Base-by-base conservation (phyloP, 2,113 vertebrate species). In the Marcusenius ussheri region DNA sequence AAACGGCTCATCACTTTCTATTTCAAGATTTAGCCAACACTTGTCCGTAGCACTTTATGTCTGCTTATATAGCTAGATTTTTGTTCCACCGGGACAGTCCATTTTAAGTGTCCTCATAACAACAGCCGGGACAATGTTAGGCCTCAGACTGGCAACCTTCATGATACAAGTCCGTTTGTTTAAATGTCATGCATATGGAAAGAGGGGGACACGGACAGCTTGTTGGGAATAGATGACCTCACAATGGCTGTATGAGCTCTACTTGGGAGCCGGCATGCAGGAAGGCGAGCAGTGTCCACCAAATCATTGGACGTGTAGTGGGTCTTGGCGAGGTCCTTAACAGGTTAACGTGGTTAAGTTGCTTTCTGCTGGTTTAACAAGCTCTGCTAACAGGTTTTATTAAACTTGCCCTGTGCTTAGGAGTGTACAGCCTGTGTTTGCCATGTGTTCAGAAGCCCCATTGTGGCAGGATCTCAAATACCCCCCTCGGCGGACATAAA, bases 301-400 rank as follows among this genome's bases (percentile, higher is more conserved):
- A 4, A 5, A 2, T 39, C 15, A 39, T 7, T 7, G 74, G 47
- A 7, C 21, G 0, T 24, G n/a, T n/a, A 56, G 17, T 70, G 39
- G 42, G 74, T 80, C 5, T 80, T 80, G 2, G 74, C 8, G 31
- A 17, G 15, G 70, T 39, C 31, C 70, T 39, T 77, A 39, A 39
- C 31, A 15, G 35, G 1, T 80, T 80, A 90, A 85, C 6, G 42
- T 66, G 83, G 80, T 62, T 90, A 46, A 66, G 42, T 45, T 21
- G 19, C 8, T 47, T 39, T 58, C 27, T 80, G 50, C 77, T 10
- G 50, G 19, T 31, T 85, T 89, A 89, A 31, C 27, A 70, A 85
- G 31, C 24, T 49, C 35, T 53, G 31, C 27, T 90, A 85, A 90
- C 58, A 83, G 83, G 83, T 50, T 83, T 89, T 51, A 42, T 89